Conservation (phyloP, 2,888 invertebrate genomes). For the Ormyrus nitidulus region DNA sequence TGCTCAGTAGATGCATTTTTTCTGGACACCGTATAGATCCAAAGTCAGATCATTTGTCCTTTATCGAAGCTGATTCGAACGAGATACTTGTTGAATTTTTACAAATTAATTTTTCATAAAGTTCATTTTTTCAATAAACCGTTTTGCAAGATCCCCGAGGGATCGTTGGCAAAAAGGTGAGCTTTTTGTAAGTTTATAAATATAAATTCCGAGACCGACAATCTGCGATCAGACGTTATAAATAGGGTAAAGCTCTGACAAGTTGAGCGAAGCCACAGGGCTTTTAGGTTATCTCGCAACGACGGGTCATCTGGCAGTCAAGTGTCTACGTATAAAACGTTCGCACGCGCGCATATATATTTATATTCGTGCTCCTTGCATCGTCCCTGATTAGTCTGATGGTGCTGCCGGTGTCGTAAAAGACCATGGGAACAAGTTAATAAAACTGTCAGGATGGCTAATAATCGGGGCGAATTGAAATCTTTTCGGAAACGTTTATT, state of each 20-base stretch:
- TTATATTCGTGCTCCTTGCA: slow-evolving; percentile 56
- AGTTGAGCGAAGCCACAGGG: slow-evolving; percentile 73
- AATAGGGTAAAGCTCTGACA: slow-evolving; percentile 73
- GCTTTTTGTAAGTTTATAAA: slow-evolving; percentile 37
- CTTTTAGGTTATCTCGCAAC: slow-evolving; percentile 75
- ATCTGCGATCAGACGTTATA: slow-evolving; percentile 64
- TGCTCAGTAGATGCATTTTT: background rate
- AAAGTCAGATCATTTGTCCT: too few species aligned
- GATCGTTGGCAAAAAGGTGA: too few species aligned
- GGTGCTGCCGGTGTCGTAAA: slow-evolving; percentile 72
- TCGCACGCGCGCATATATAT: slow-evolving; percentile 59
- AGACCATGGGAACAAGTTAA: slow-evolving; percentile 73
- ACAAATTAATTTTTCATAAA: too few species aligned
- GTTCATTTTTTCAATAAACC: too few species aligned
- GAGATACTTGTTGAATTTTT: too few species aligned
- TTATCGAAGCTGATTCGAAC: too few species aligned
- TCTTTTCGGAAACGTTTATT: too few species aligned
- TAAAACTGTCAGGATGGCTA: slow-evolving; percentile 65
- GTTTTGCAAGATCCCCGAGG: too few species aligned
- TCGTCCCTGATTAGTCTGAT: slow-evolving; percentile 61
- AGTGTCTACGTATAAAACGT: slow-evolving; percentile 71
- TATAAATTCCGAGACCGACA: slow-evolving; percentile 5
- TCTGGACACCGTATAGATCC: too few species aligned
- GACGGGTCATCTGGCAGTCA: slow-evolving; percentile 76
- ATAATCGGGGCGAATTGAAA: background rate